These are phyloP conservation scores for Hydriomena furcata DNA, from an alignment of 2,888 invertebrate genomes.

Conservation along the genomic window DNA sequence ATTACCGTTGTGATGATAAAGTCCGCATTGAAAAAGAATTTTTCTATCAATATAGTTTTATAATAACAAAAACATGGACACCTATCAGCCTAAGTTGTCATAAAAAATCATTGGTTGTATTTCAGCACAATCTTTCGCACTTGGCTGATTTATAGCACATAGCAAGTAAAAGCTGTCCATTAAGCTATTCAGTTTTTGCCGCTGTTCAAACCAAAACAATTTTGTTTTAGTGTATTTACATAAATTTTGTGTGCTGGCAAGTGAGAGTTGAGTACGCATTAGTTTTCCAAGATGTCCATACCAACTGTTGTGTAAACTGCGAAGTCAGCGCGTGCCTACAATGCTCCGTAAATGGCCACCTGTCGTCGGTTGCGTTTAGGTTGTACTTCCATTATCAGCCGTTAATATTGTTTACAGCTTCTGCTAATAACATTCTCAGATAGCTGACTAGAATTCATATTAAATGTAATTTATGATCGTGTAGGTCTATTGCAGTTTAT, in stretches of 20 bases:
- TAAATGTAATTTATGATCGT: too few relatives aligned
- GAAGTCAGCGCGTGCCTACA: constrained; percentile 25
- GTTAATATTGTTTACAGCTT: neutral
- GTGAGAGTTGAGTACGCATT: constrained; percentile 30
- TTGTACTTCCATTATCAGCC: constrained; percentile 11
- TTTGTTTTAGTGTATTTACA: constrained; percentile 21
- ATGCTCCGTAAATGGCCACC: constrained; percentile 37
- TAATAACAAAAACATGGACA: too few relatives aligned
- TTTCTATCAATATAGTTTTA: too few relatives aligned
- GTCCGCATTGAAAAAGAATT: too few relatives aligned
- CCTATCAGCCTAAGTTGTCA: too few relatives aligned
- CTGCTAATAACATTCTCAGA: too few relatives aligned
- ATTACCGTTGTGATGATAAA: too few relatives aligned
- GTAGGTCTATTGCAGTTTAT: too few relatives aligned
- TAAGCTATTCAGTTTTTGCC: constrained; percentile 7
- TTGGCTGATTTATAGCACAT: neutral
- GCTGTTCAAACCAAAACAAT: constrained; percentile 17
- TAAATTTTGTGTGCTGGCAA: constrained; percentile 21
- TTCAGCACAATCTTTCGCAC: too few relatives aligned
- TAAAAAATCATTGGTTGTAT: too few relatives aligned
- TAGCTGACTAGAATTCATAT: too few relatives aligned
- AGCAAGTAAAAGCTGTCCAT: constrained; percentile 4
- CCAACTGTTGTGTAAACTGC: constrained; percentile 5
- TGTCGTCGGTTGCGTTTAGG: constrained; percentile 37
- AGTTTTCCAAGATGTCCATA: constrained; percentile 8